Base-by-base conservation (phyloP, 1,140 invertebrate genomes). In the Caenorhabditis elegans region DNA sequence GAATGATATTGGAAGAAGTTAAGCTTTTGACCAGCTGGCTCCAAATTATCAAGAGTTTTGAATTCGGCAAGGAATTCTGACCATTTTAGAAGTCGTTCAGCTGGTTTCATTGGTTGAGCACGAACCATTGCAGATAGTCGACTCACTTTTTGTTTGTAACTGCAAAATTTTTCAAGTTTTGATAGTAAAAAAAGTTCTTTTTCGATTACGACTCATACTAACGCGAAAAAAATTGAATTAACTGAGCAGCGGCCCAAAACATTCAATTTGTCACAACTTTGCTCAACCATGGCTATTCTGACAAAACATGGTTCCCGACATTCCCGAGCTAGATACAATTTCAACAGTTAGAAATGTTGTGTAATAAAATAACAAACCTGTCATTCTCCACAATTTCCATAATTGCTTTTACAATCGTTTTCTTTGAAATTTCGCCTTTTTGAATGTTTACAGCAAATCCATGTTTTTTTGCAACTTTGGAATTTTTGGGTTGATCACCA, bases 401-500 rank as follows among this genome's bases (percentile, higher is more conserved):
- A 17, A 84, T 26, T 34, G 60, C 65, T 15, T 28, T 24, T 0
- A 55, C 39, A 36, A 84, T 15, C 0, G 26, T 51, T 28, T 82
- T 65, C 47, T 83, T 76, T 17, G 48, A 77, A 26, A 84, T 36
- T 31, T 60, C 48, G 8, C 47, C 28, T 60, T 84, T 84, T 46
- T 46, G 31, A 17, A 84, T 24, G 19, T 47, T 34, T 10, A 70
- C 43, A 19, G 76, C 80, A 22, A 84, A 47, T 15, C 83, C 83
- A 43, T 84, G 81, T 47, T 84, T 84, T 28, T 76, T 70, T 13
- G 83, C 82, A 11, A 84, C 46, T 28, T 81, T 31, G n/a, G 81
- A 65, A 79, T 87, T 87, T 34, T 82, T 78, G 0, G 78, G 80
- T 43, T 87, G 86, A 28, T 87, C 86, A 31, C 77, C 83, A 70